Evolutionary conservation across 2,888 invertebrate species (phyloP).

Genomic region (Pedicia rivosa): DNA sequence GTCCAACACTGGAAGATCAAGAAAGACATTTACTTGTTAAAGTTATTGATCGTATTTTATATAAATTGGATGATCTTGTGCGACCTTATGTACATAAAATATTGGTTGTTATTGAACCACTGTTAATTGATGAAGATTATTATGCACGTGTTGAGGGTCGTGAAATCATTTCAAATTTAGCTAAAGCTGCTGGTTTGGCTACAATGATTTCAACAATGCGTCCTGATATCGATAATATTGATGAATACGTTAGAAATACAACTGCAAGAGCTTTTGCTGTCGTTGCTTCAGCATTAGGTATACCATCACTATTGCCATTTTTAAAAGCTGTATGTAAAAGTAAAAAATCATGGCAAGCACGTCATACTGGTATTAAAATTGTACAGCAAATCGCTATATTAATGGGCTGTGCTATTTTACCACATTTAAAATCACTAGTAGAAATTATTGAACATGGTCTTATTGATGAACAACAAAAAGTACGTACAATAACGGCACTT

Average conservation of each 20-base stretch:
- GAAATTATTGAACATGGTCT: slow-evolving; percentile 99
- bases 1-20: slow-evolving; percentile 97
- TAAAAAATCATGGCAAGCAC: slow-evolving; percentile 98
- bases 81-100: slow-evolving; percentile 99
- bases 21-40: slow-evolving; percentile 97
- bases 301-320: slow-evolving; percentile 93
- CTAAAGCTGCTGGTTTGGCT: slow-evolving; percentile 96
- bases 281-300: slow-evolving; percentile 94
- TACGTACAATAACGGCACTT: slow-evolving; percentile 95
- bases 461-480: slow-evolving; percentile 98
- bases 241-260: slow-evolving; percentile 98
- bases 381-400: slow-evolving; percentile 99
- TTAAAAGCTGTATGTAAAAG: slow-evolving; percentile 97
- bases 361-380: slow-evolving; percentile 98
- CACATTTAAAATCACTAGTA: slow-evolving; percentile 92
- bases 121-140: slow-evolving; percentile 98
- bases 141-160: slow-evolving; percentile 98
- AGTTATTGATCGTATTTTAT: slow-evolving; percentile 95
- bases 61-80: slow-evolving; percentile 96
- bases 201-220: slow-evolving; percentile 99
- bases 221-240: slow-evolving; percentile 99
- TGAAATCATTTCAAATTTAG: slow-evolving; percentile 97
- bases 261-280: slow-evolving; percentile 99
- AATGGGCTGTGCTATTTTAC: slow-evolving; percentile 98
- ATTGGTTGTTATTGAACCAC: slow-evolving; percentile 95